phyloP scores from a whole-genome alignment of 2,113 vertebrate genomes.

The Asarcornis scutulata region DNA sequence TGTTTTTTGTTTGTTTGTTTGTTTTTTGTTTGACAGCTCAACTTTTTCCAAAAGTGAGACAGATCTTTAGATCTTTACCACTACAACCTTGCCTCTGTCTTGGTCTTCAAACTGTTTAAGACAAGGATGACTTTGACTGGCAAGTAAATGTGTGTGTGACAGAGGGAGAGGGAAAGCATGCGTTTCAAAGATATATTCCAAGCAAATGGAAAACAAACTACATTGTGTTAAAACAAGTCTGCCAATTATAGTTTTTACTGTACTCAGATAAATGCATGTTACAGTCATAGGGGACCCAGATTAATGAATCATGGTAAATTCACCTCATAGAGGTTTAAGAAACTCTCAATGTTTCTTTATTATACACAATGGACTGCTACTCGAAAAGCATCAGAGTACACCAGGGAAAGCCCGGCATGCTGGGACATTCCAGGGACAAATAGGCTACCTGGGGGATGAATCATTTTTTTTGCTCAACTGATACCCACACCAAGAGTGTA shows the following conservation, averaged over 20 bases:
- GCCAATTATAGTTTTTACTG: neutral
- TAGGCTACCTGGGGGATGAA: neutral
- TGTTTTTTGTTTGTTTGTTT: no score
- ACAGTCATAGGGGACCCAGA: neutral
- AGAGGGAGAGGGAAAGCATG: neutral
- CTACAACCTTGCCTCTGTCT: neutral
- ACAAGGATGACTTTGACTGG: neutral
- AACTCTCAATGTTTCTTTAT: neutral
- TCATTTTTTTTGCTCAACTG: neutral
- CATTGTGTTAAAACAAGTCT: neutral
- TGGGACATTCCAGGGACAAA: neutral
- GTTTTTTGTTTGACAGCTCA: neutral
- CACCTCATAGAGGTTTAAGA: neutral
- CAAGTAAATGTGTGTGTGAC: neutral
- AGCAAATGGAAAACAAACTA: neutral
- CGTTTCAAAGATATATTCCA: neutral
- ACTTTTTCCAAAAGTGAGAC: neutral
- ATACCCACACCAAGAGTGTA: neutral
- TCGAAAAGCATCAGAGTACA: neutral
- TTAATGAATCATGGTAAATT: neutral
- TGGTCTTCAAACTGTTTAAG: neutral
- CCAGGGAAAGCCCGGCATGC: neutral
- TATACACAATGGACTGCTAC: neutral
- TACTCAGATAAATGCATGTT: neutral
- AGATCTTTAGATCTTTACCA: neutral